A percentile compares a stretch with the other conserved stretches of the same genome.
Conservation (phyloP, 2,888 invertebrate genomes). For the Ornithoptera alexandrae region DNA sequence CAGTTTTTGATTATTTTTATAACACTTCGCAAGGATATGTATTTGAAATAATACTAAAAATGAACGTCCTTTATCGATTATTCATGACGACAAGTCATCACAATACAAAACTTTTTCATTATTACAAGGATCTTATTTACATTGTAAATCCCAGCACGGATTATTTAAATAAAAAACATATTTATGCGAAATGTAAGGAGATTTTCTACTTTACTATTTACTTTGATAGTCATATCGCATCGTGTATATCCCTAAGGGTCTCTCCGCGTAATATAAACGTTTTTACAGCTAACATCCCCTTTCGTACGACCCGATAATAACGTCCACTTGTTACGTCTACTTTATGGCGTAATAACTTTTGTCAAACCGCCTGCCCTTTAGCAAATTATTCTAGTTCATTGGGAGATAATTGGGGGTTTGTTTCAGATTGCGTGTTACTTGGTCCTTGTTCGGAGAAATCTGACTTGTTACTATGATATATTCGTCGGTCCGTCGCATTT, state of each 20-base stretch:
- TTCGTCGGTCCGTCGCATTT: conserved; percentile 26
- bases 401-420: conserved; percentile 24
- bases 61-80: conserved; percentile 14
- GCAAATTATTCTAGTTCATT: conserved; percentile 19
- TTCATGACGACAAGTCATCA: conserved; percentile 20
- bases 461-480: conserved; percentile 29
- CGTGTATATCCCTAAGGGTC: conserved; percentile 7
- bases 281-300: conserved; percentile 16
- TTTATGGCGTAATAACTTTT: conserved; percentile 9
- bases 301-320: conserved; percentile 17
- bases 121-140: conserved; percentile 29
- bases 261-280: conserved; percentile 16
- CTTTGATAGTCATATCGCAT: conserved; percentile 16
- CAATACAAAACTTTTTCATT: conserved; percentile 27
- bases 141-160: conserved; percentile 25
- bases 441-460: conserved; percentile 18
- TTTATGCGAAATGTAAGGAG: conserved; percentile 14
- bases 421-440: conserved; percentile 24
- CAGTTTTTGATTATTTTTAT: too few species aligned
- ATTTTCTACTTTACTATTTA: conserved; percentile 12
- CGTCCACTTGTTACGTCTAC: neutral
- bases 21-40: too few species aligned
- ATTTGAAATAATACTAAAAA: too few species aligned
- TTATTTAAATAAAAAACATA: conserved; percentile 25
- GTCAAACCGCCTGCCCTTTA: conserved; percentile 1